Percentiles rank a stretch among this genome's conserved stretches.
phyloP scores from a whole-genome alignment of 2,797 vertebrate genomes.

The Alosa sapidissima region DNA sequence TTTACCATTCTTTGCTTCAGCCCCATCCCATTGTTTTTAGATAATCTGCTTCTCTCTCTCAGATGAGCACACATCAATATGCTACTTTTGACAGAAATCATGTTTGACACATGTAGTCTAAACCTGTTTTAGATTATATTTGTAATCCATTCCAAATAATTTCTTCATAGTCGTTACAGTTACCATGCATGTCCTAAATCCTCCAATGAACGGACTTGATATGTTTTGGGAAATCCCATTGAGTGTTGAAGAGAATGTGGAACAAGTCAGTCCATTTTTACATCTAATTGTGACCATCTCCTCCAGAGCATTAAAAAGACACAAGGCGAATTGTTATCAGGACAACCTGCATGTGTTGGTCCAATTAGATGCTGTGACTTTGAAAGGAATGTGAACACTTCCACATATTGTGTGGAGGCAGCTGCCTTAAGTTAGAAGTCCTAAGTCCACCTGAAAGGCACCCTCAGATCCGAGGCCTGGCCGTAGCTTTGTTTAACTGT shows the following conservation, averaged over 20 bases:
- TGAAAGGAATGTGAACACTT: constrained; percentile 60
- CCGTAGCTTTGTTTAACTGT: not conserved
- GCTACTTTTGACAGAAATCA: not conserved
- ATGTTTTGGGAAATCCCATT: not conserved
- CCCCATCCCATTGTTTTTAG: not conserved
- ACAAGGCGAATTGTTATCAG: constrained; percentile 60
- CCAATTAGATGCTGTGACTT: constrained; percentile 57
- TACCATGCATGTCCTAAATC: not conserved
- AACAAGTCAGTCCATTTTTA: not conserved
- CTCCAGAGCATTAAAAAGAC: constrained; percentile 12
- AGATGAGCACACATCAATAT: not conserved
- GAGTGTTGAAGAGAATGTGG: not conserved
- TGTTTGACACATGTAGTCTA: constrained; percentile 19
- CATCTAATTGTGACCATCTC: constrained; percentile 1
- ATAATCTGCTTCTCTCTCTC: not conserved
- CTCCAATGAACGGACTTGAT: not conserved
- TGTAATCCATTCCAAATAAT: not conserved
- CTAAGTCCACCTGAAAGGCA: constrained; percentile 1
- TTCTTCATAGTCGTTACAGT: not conserved
- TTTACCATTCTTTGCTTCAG: not conserved
- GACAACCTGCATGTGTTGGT: constrained; percentile 56
- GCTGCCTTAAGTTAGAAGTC: constrained; percentile 48
- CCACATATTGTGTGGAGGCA: constrained; percentile 60
- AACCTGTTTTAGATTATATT: not conserved
- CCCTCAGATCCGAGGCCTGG: not conserved